These are phyloP conservation scores for Orius insidiosus DNA, from an alignment of 1,140 invertebrate species.

Conservation along the genomic window DNA sequence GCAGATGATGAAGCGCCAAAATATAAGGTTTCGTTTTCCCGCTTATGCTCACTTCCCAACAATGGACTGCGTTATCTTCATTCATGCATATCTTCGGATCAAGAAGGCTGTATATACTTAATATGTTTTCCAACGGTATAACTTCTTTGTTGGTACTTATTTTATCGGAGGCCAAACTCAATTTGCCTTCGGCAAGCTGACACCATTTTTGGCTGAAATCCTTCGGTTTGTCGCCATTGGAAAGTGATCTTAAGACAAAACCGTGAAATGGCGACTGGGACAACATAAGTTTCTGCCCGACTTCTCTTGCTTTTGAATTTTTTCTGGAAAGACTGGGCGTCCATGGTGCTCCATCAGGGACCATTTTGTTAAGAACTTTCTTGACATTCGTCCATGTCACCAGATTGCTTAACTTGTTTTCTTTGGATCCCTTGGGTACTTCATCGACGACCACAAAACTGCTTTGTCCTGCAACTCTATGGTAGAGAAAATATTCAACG, in stretches of 20 bases:
- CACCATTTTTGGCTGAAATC: constrained; percentile 32
- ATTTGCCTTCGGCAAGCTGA: constrained; percentile 32
- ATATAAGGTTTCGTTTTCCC: constrained; percentile 29
- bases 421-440: constrained; percentile 22
- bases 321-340: constrained; percentile 25
- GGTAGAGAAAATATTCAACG: constrained; percentile 16
- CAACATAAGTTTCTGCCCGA: constrained; percentile 5
- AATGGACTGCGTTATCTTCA: constrained; percentile 36
- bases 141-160: constrained; percentile 35
- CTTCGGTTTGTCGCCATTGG: constrained; percentile 31
- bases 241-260: constrained; percentile 24
- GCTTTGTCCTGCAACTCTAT: constrained; percentile 9
- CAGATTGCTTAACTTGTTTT: constrained; percentile 23
- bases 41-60: constrained; percentile 34
- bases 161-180: constrained; percentile 34
- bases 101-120: constrained; percentile 41
- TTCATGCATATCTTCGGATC: constrained; percentile 35
- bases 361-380: constrained; percentile 24
- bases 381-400: constrained; percentile 23
- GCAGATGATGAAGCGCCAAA: constrained; percentile 34
- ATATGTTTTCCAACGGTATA: constrained; percentile 34
- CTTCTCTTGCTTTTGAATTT: constrained; percentile 18
- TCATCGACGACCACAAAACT: constrained; percentile 10
- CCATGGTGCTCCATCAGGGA: constrained; percentile 25
- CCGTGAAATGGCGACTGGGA: constrained; percentile 23